Conservation (phyloP, 2,888 invertebrate genomes). For the Drosophila quasianomalipes region DNA sequence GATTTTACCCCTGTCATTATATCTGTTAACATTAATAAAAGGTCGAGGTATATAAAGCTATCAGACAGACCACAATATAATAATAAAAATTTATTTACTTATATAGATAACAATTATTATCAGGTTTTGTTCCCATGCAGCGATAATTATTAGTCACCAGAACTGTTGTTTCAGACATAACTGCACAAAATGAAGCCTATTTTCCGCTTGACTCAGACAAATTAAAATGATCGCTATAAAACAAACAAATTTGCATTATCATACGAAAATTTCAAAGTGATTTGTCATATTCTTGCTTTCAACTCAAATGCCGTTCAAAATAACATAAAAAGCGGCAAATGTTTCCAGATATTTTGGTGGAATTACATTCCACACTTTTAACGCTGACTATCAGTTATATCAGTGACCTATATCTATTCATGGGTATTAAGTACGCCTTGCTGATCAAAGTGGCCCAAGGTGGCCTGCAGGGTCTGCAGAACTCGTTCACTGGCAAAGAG, state of each 20-base stretch:
- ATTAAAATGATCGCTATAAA: neutral
- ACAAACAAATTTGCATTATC: neutral
- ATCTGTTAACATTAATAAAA: neutral
- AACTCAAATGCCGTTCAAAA: neutral
- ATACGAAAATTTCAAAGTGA: neutral
- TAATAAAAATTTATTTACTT: neutral
- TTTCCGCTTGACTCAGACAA: neutral
- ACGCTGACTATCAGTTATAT: neutral
- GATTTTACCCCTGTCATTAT: neutral
- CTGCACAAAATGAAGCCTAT: neutral
- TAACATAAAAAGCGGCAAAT: neutral
- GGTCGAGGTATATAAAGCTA: neutral
- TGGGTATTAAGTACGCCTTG: slow-evolving; percentile 66
- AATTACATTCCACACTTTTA: neutral
- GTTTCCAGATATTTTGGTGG: neutral
- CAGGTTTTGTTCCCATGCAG: neutral
- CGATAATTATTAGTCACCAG: neutral
- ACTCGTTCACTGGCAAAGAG: slow-evolving; percentile 75
- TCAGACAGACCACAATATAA: neutral
- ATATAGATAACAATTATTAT: slow-evolving; percentile 1
- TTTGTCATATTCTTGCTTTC: neutral
- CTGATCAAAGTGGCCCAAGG: slow-evolving; percentile 72
- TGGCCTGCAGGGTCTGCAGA: slow-evolving; percentile 60
- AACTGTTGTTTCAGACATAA: neutral
- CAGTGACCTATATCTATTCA: neutral